Percentiles rank a stretch among this genome's conserved stretches.
phyloP scores from a whole-genome alignment of 2,797 vertebrate species.

The Pipistrellus pipistrellus region DNA sequence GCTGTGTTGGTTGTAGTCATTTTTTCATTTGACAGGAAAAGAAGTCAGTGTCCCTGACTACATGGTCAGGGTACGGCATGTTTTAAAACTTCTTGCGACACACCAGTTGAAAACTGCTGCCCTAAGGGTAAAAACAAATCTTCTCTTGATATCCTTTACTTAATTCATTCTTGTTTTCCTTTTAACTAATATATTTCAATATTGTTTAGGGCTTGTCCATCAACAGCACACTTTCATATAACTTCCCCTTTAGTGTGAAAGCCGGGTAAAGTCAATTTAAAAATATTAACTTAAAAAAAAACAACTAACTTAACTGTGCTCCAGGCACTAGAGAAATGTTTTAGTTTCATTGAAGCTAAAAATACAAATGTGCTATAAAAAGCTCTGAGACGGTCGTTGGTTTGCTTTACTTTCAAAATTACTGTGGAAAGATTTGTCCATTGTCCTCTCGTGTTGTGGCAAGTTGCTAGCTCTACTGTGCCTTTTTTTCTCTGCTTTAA shows the following conservation, averaged over 20 bases:
- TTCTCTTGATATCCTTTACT: conserved; percentile 81
- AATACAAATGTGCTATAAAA: conserved; percentile 45
- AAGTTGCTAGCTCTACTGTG: neutral
- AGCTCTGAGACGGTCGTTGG: conserved; percentile 43
- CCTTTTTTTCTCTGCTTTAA: conserved; percentile 31
- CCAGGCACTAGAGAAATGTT: conserved; percentile 55
- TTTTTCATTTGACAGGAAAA: too few species aligned
- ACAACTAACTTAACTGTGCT: conserved; percentile 52
- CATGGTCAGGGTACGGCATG: neutral
- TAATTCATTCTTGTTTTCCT: conserved; percentile 83
- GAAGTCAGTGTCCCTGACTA: neutral
- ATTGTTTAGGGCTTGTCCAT: conserved; percentile 78
- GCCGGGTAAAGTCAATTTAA: conserved; percentile 37
- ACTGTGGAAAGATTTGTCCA: neutral
- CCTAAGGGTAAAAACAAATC: conserved; percentile 78
- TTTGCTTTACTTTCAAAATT: conserved; percentile 62
- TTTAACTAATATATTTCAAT: conserved; percentile 79
- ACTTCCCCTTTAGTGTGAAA: conserved; percentile 76
- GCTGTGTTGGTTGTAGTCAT: neutral
- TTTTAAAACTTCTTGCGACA: neutral
- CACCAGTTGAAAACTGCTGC: neutral
- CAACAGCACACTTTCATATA: conserved; percentile 74
- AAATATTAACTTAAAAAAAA: conserved; percentile 51
- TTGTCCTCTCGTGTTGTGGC: conserved; percentile 1
- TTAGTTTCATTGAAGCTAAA: conserved; percentile 67